Base-by-base conservation (phyloP, 2,113 vertebrate species). In the Megaleporinus macrocephalus region DNA sequence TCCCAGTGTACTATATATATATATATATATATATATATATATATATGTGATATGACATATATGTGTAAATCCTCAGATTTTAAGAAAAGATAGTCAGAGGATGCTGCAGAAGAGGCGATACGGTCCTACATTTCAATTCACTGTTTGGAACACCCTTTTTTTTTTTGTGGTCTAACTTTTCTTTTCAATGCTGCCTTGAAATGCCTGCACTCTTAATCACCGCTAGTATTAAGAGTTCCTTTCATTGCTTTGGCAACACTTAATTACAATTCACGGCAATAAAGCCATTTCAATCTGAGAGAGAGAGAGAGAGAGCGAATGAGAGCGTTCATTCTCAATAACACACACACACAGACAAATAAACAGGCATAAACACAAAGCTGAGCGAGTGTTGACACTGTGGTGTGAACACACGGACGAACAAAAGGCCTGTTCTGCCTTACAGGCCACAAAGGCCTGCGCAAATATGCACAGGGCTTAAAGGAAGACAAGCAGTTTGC, bases 401-500 rank as follows among this genome's bases (percentile, higher is more conserved):
- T 47, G 26, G 55, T 74, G 82, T 77, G 71, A 79, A 79, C 70
- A 81, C 71, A 78, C 70, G 61, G 55, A 83, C 13, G 44, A 57
- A 55, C 65, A 61, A 68, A 62, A 22, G 30, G 55, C 27, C 22
- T 73, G 73, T 81, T 81, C 33, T 62, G 55, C 44, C 69, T 61
- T 59, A 66, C 74, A 66, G 69, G 12, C 36, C 78, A 76, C 24
- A 63, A 73, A 85, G 73, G 57, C 78, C 84, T 79, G 61, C 36
- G 76, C 57, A 86, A 86, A 87, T 78, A 86, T 76, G 68, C 78
- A 78, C 59, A 85, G 79, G 78, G 82, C 62, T 84, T 79, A 72
- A 33, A 63, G 70, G 47, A 69, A 57, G 79, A 72, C 77, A 57
- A 82, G 74, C 41, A 62, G 82, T 26, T 76, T 78, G 84, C 74